Evolutionary conservation across 2,888 invertebrate genomes (phyloP).

Genomic region (Aspidapion aeneum): DNA sequence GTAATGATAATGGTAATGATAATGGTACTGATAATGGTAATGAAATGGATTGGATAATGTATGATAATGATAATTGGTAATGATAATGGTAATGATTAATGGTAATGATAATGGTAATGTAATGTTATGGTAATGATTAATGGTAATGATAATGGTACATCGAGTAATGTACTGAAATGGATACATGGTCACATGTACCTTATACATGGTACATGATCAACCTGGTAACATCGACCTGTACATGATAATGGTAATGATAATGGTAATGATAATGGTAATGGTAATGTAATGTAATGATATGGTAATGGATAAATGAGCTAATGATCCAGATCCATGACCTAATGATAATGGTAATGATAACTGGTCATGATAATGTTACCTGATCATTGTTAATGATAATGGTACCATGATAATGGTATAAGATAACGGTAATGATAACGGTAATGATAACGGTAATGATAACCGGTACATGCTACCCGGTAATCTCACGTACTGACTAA

Average conservation of each 20-base stretch:
- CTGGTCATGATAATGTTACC: no score
- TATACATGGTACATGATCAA: no score
- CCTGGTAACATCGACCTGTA: no score
- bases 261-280: not conserved
- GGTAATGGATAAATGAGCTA: no score
- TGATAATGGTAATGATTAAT: conserved; percentile 15
- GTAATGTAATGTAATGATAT: no score
- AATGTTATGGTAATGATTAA: not conserved
- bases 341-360: not conserved
- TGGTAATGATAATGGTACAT: not conserved
- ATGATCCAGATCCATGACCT: no score
- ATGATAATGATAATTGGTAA: no score
- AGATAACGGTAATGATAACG: not conserved
- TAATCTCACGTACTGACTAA: no score
- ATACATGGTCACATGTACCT: no score
- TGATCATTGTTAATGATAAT: not conserved
- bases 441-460: not conserved
- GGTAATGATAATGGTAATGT: conserved; percentile 12
- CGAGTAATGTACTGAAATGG: no score
- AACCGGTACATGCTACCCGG: no score
- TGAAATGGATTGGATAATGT: no score
- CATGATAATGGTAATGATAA: not conserved
- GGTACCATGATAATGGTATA: not conserved
- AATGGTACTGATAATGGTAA: conserved; percentile 11
- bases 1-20: conserved; percentile 10